Evolutionary conservation across 2,113 vertebrate species (phyloP), one percentile per base, ranked within the genome.

Genomic region (Podarcis raffonei): DNA sequence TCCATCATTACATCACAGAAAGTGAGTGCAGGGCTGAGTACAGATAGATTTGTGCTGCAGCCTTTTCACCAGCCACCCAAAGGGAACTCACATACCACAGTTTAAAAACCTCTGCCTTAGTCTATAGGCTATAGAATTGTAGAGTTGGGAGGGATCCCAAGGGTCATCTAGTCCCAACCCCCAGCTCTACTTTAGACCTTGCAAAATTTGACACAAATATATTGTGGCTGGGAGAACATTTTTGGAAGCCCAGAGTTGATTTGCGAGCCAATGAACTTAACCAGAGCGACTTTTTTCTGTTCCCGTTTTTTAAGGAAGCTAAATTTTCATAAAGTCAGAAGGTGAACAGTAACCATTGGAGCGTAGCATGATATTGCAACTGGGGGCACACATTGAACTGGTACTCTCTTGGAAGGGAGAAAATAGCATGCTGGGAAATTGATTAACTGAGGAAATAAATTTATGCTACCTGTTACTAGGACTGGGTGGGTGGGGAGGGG

Each of bases 311-410:
- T n/a, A 62, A 35, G n/a, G n/a, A 35, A 35, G 90, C 90, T 87
- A 69, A 65, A 84, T 72, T 83, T 90, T 91, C 91, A 86, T 2
- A 12, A 88, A 90, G 84, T 12, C 2, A 32, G n/a, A 74, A 74
- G 72, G 32, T 6, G 5, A 35, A 35, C 15, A 32, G 48, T 53
- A 53, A 16, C 35, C 2, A 3, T 42, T 80, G 30, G 6, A 6
- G 48, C 2, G 1, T 18, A 57, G 42, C 4, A 1, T 18, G 30
- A 32, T 12, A 20, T 16, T 79, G 18, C 59, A 20, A 20, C 59
- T 18, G 20, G 23, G 9, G 22, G 25, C 13, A 32, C 48, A n/a
- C 30, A 6, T 59, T 80, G 30, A n/a, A 30, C 16, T 59, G 69
- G 27, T 30, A n/a, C 53, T 59, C 15, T 57, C 27, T 80, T 59